A percentile compares a stretch with the other conserved stretches of the same genome.
phyloP scores from a whole-genome alignment of 2,888 invertebrate species.

The Panzeria rudis region DNA sequence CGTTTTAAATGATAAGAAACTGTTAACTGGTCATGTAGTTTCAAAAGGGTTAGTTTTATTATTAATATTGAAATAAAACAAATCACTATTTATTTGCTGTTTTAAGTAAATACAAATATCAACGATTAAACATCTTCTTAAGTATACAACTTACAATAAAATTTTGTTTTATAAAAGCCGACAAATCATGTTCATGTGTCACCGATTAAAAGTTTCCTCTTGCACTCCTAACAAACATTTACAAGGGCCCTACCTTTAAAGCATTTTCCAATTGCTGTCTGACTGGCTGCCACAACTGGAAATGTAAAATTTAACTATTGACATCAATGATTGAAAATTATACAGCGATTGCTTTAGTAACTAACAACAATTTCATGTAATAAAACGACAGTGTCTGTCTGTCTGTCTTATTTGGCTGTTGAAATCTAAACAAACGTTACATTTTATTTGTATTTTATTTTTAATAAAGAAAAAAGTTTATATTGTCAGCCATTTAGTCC shows the following conservation, averaged over 20 bases:
- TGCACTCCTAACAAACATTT: not conserved
- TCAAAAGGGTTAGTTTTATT: slow-evolving; percentile 28
- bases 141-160: slow-evolving; percentile 71
- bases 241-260: slow-evolving; percentile 16
- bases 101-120: slow-evolving; percentile 59
- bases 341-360: slow-evolving; percentile 78
- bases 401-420: slow-evolving; percentile 15
- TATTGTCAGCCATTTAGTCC: slow-evolving; percentile 40
- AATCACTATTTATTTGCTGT: slow-evolving; percentile 47
- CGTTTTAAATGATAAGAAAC: slow-evolving; percentile 34
- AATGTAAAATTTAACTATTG: slow-evolving; percentile 81
- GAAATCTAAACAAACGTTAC: slow-evolving; percentile 14
- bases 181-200: slow-evolving; percentile 74
- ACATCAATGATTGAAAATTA: slow-evolving; percentile 82
- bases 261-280: not conserved
- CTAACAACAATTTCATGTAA: slow-evolving; percentile 72
- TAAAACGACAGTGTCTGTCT: slow-evolving; percentile 46
- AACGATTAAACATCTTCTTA: slow-evolving; percentile 70
- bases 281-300: slow-evolving; percentile 72
- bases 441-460: slow-evolving; percentile 5
- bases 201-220: not conserved
- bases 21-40: slow-evolving; percentile 30
- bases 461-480: slow-evolving; percentile 38
- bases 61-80: slow-evolving; percentile 11
- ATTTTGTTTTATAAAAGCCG: slow-evolving; percentile 63